These are phyloP conservation scores for Prunella strophiata DNA, from an alignment of 2,797 vertebrate species.

Conservation along the genomic window DNA sequence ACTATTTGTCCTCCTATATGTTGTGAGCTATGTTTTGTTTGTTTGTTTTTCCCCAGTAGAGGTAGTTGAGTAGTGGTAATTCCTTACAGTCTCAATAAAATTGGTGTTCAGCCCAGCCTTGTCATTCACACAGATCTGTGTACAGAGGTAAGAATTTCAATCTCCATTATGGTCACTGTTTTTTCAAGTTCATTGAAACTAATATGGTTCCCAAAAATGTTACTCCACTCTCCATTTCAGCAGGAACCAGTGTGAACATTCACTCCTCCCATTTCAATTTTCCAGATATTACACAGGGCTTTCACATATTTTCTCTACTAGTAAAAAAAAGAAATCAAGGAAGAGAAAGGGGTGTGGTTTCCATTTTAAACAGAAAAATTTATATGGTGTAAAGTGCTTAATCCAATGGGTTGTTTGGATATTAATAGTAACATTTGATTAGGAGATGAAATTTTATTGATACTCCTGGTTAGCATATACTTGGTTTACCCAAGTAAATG, in stretches of 20 bases:
- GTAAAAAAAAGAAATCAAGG: background rate
- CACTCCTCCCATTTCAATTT: background rate
- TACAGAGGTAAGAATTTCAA: background rate
- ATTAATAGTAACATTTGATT: background rate
- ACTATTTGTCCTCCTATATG: background rate
- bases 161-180: background rate
- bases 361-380: background rate
- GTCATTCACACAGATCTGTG: background rate
- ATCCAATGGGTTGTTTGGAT: background rate
- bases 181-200: background rate
- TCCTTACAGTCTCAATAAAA: background rate
- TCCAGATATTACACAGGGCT: background rate
- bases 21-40: background rate
- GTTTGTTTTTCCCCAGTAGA: rapidly evolving
- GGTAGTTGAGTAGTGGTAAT: background rate
- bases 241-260: background rate
- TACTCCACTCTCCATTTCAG: background rate
- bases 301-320: background rate
- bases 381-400: background rate
- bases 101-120: background rate
- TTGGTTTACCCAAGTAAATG: background rate
- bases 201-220: background rate
- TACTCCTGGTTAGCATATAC: background rate
- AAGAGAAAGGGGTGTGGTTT: background rate
- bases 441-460: background rate